Percentiles rank a stretch among this genome's conserved stretches.
These are phyloP conservation scores for Anoplolepis gracilipes DNA, from an alignment of 1,140 invertebrate species.

Conservation along the genomic window DNA sequence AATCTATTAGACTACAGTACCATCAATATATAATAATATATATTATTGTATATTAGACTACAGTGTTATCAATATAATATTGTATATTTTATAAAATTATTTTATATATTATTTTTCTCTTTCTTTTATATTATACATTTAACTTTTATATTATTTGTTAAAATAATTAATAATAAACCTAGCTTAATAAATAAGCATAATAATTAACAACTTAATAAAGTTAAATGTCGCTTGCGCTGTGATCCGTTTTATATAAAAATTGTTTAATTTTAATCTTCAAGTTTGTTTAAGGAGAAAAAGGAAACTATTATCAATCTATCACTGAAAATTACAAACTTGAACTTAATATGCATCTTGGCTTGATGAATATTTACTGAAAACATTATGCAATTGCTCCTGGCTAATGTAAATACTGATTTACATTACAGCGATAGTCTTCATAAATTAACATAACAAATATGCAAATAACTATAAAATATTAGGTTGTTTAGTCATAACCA, in stretches of 20 bases:
- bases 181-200: neutral
- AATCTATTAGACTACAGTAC: neutral
- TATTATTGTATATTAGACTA: too few relatives aligned
- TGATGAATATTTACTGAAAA: conserved; percentile 9
- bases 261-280: neutral
- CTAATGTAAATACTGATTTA: conserved; percentile 54
- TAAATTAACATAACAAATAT: conserved; percentile 53
- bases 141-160: neutral
- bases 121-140: neutral
- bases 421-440: conserved; percentile 25
- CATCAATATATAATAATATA: too few relatives aligned
- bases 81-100: neutral
- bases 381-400: neutral
- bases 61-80: neutral
- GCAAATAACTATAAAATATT: conserved; percentile 38
- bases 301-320: too few relatives aligned
- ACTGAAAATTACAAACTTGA: neutral
- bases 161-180: neutral
- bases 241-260: neutral
- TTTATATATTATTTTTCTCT: too few relatives aligned
- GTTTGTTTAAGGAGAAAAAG: neutral
- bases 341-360: neutral
- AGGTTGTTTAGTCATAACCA: conserved; percentile 13
- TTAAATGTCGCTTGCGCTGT: neutral
- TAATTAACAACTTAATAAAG: neutral